Percentiles rank a stretch among this genome's conserved stretches.
These are phyloP conservation scores for Notodonta ziczac DNA, from an alignment of 2,888 invertebrate genomes.

Conservation along the genomic window DNA sequence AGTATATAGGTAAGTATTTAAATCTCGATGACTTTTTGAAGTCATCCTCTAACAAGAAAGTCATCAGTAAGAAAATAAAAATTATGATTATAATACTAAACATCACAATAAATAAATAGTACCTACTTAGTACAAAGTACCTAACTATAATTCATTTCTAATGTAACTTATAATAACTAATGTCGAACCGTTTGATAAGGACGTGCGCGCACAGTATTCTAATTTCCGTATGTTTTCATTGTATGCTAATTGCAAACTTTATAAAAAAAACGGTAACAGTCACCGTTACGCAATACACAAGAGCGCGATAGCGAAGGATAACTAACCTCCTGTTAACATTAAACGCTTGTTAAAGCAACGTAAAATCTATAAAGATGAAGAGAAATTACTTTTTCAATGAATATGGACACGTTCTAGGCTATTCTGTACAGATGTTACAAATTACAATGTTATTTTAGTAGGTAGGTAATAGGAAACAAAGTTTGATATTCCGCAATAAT, in stretches of 20 bases:
- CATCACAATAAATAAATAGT: too few relatives aligned
- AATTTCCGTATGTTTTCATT: slow-evolving; percentile 2
- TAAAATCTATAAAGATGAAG: not conserved
- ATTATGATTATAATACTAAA: too few relatives aligned
- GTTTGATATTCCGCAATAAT: too few relatives aligned
- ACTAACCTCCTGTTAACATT: not conserved
- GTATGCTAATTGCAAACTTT: not conserved
- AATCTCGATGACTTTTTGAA: too few relatives aligned
- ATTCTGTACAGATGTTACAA: not conserved
- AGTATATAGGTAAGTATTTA: too few relatives aligned
- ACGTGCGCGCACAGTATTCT: not conserved
- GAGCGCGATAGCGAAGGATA: not conserved
- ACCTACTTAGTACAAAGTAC: too few relatives aligned
- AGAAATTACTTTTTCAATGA: not conserved
- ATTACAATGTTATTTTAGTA: not conserved
- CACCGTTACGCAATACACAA: not conserved
- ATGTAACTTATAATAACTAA: too few relatives aligned
- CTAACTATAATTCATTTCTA: too few relatives aligned
- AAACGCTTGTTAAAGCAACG: not conserved
- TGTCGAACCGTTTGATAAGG: not conserved
- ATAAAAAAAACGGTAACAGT: not conserved
- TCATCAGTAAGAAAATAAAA: too few relatives aligned
- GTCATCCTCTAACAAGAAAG: too few relatives aligned
- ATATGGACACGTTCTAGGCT: not conserved
- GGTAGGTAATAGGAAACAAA: not conserved